A percentile compares a stretch with the other conserved stretches of the same genome.
Conservation (phyloP, 2,113 vertebrate genomes). For the Psilopogon haemacephalus region DNA sequence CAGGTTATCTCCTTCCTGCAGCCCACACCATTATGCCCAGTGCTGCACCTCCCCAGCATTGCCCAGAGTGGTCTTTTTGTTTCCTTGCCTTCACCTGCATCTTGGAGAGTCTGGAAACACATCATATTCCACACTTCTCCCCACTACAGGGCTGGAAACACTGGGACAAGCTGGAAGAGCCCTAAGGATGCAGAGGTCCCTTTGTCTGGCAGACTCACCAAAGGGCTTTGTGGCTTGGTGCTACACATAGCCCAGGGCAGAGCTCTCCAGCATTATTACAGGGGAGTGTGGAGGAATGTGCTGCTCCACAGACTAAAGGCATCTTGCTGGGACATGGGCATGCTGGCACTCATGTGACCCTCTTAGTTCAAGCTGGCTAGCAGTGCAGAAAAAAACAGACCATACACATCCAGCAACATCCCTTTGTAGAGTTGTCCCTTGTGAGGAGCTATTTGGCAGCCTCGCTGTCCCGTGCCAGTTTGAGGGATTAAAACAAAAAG, state of each 20-base stretch:
- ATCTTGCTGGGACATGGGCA: neutral
- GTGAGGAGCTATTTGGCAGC: neutral
- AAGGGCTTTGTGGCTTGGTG: accelerated
- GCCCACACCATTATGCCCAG: neutral
- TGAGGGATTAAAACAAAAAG: neutral
- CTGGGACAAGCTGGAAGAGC: neutral
- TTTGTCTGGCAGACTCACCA: accelerated
- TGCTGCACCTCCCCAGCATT: accelerated
- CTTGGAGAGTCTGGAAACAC: neutral
- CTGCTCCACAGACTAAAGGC: neutral
- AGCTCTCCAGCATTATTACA: neutral
- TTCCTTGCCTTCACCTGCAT: neutral
- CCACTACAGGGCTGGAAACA: no score
- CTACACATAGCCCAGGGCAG: neutral
- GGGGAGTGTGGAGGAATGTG: accelerated
- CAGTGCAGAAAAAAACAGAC: neutral
- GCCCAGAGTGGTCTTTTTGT: neutral
- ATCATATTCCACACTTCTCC: neutral
- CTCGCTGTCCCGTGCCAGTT: neutral
- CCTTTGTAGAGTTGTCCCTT: neutral
- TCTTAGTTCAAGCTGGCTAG: neutral
- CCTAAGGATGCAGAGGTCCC: neutral
- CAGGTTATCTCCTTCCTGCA: neutral
- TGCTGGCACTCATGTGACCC: neutral
- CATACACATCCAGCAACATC: neutral